Base-by-base conservation (phyloP, 2,797 vertebrate species). In the Myiotriccus ornatus region DNA sequence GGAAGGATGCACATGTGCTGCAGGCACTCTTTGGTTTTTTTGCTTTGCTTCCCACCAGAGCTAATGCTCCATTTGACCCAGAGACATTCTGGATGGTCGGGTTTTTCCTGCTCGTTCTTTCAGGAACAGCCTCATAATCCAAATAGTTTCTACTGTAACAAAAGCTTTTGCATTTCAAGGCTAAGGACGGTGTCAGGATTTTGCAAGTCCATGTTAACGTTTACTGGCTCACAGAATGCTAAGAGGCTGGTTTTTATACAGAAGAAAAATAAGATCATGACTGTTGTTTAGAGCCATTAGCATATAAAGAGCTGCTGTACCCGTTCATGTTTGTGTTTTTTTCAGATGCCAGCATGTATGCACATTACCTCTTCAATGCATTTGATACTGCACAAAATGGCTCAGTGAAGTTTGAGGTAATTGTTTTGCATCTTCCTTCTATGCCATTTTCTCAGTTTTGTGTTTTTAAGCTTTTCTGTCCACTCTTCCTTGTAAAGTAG, bases 381-480 rank as follows among this genome's bases (percentile, higher is more conserved):
- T 99, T 99, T 21, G 99, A 99, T 98, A 98, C 99, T 2, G 98
- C 98, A 49, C 99, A 99, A 88, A 99, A 99, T 2, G 99, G 99
- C 96, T 99, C 99, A 14, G 99, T 99, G 96, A 99, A 99, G 96
- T 99, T 99, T 62, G 99, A 99, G 99, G 99, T 99, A 98, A 96
- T 34, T 41, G 44, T 19, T 89, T 5, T 84, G 16, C n/a, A 12
- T 79, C 30, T 24, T 74, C 30, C 41, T 75, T 79, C 43, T 55
- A 19, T n/a, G 16, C 23, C 32, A 21, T 39, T 60, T 14, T 22
- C 63, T 63, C 37, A 15, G 4, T n/a, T 69, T 35, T 34, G 30
- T 67, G 15, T 1, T 63, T 71, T 69, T 57, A 32, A 22, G 23
- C 21, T 77, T 84, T 90, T 34, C 14, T 9, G 6, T n/a, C n/a